Percentiles rank a stretch among this genome's conserved stretches.
These are phyloP conservation scores for Anoplius nigerrimus DNA, from an alignment of 2,888 invertebrate species.

Conservation along the genomic window DNA sequence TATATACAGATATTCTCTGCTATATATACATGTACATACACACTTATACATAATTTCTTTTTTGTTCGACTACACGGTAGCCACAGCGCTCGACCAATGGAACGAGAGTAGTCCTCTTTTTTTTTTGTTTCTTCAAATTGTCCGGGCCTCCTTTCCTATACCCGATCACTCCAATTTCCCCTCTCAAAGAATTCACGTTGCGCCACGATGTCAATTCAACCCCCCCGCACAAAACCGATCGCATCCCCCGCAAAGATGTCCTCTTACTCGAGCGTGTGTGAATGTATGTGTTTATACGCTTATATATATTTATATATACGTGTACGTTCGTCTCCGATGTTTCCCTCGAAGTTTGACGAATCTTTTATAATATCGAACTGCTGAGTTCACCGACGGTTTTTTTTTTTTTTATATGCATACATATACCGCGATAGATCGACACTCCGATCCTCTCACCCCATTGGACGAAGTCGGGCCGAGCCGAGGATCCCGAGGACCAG, in stretches of 20 bases:
- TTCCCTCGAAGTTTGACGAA: conserved; percentile 43
- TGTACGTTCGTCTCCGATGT: conserved; percentile 42
- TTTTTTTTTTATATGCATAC: conserved; percentile 20
- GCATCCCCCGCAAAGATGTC: conserved; percentile 1
- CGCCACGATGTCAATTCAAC: not conserved
- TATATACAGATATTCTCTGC: too few species aligned
- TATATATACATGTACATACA: not conserved
- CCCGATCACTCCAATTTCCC: not conserved
- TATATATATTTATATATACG: conserved; percentile 43
- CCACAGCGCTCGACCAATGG: conserved; percentile 61
- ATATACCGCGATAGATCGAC: conserved; percentile 48
- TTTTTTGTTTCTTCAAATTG: conserved; percentile 39
- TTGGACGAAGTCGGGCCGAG: conserved; percentile 42
- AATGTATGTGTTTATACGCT: conserved; percentile 7
- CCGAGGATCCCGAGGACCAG: too few species aligned
- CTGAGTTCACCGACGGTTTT: conserved; percentile 56
- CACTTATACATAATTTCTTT: conserved; percentile 1
- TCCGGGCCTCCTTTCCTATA: conserved; percentile 25
- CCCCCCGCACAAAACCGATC: too few species aligned
- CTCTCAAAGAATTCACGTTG: too few species aligned
- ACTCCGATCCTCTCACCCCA: conserved; percentile 55
- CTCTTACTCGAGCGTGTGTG: conserved; percentile 8
- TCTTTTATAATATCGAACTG: conserved; percentile 57
- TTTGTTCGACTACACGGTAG: conserved; percentile 65
- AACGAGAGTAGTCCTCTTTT: conserved; percentile 59